Base-by-base conservation (phyloP, 2,888 invertebrate species). In the Apamea anceps region DNA sequence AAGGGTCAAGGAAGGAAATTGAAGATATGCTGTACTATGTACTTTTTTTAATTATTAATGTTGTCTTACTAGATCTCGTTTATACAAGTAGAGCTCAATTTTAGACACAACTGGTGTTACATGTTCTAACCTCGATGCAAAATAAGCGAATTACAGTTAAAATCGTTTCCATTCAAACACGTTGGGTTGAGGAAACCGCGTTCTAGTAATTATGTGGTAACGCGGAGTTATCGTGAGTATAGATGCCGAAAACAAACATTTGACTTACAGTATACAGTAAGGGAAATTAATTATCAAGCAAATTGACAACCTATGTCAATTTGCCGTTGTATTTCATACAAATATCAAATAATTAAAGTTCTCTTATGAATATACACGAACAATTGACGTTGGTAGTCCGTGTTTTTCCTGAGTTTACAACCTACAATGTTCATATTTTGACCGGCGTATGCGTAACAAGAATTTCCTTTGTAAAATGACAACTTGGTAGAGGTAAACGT, bases 181-280 rank as follows among this genome's bases (percentile, higher is more conserved):
- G 42, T 25, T 15, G 75, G 85, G 85, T 87, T 87, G 87, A 85
- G 85, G 85, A 73, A 81, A 74, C 65, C 62, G 32, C 72, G 74
- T 75, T 80, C 67, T 21, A 72, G n/a, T 66, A 60, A 60, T 60
- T 60, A 25, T 79, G 60, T 57, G 37, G 87, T 48, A 84, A 84
- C 62, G 15, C 21, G 54, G 32, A 74, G 7, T 63, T 63, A 65
- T 72, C 25, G n/a, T 54, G n/a, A 37, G n/a, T 13, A 42, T 82
- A 57, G 21, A 25, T 18, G 28, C 13, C 18, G 51, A 71, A 79
- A 66, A 37, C 15, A 21, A 37, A 18, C 37, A 37, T 21, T 62
- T 62, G n/a, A 42, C 12, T 65, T 12, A 25, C 10, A 65, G 37
- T 65, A 32, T 37, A 65, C 25, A 25, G 37, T 5, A 37, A 37